Base-by-base conservation (phyloP, 2,888 invertebrate species). In the Brachypalpus laphriformis region DNA sequence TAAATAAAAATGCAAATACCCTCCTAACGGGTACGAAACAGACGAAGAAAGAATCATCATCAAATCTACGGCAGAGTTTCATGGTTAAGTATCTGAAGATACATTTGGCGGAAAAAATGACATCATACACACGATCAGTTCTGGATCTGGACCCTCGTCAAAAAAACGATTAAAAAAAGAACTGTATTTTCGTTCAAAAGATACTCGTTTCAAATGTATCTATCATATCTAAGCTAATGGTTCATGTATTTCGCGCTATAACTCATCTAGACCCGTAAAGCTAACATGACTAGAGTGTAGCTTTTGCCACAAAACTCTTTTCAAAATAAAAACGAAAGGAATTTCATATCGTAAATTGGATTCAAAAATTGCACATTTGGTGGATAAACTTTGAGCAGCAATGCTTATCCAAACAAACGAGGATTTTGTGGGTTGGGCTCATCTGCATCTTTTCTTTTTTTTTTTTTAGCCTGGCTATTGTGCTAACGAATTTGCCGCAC, bases 381-480 rank as follows among this genome's bases (percentile, higher is more conserved):
- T 18, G 59, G 66, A 72, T 77, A 66, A 56, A 82, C 77, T 65
- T 65, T 65, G 42, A 28, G 22, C 40, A n/a, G n/a, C n/a, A 51
- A n/a, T 31, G 16, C 34, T 71, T 47, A 18, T 42, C 59, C 31
- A 54, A 68, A 74, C 54, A 74, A 63, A 61, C 37, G 45, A 45
- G 57, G 14, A 56, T 45, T 51, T 61, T 16, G 22, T 74, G 72
- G 82, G 82, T 68, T 83, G 54, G 82, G 78, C 82, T 78, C 76
- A 74, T 74, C 37, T 66, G 54, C 66, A 78, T 68, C 40, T 68
- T 54, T 20, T 76, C 61, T 56, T 37, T 65, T 40, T 61, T 40
- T 14, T 63, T 25, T 9, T 74, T 63, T 42, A 18, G 47, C n/a
- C 16, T 37, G 54, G 14, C 40, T 20, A 54, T 37, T 57, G 34